Evolutionary conservation across 2,797 vertebrate genomes (phyloP).

Genomic region (Cynodonichthys magdalenae): DNA sequence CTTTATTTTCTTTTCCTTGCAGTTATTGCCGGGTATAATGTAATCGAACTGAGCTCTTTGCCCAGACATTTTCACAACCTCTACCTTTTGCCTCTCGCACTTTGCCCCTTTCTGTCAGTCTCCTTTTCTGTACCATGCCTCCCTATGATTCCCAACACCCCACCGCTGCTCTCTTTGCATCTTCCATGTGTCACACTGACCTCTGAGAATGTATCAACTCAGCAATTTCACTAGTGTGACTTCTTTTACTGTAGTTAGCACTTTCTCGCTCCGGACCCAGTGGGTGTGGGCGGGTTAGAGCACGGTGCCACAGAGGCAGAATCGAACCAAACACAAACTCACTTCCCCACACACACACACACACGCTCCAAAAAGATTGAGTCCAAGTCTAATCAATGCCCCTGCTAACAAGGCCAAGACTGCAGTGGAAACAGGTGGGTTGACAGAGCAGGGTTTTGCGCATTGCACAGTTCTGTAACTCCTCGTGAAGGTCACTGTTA

Average conservation of each 20-base stretch:
- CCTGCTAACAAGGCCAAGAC: slow-evolving; percentile 71
- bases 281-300: slow-evolving; percentile 37
- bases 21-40: background rate
- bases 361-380: slow-evolving; percentile 30
- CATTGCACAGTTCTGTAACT: slow-evolving; percentile 34
- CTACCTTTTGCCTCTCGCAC: slow-evolving; percentile 25
- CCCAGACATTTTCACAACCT: background rate
- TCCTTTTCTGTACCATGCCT: slow-evolving; percentile 26
- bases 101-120: slow-evolving; percentile 17
- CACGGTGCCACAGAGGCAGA: slow-evolving; percentile 56
- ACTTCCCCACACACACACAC: slow-evolving; percentile 25
- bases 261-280: slow-evolving; percentile 61
- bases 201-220: slow-evolving; percentile 63
- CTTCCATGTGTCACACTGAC: slow-evolving; percentile 57
- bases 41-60: slow-evolving; percentile 16
- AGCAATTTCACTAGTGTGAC: slow-evolving; percentile 72
- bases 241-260: slow-evolving; percentile 76
- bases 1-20: background rate
- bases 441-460: slow-evolving; percentile 56
- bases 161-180: slow-evolving; percentile 35
- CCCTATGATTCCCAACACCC: slow-evolving; percentile 45
- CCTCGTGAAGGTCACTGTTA: slow-evolving; percentile 57
- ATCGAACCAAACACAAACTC: slow-evolving; percentile 59
- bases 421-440: slow-evolving; percentile 67
- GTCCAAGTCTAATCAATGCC: slow-evolving; percentile 63